These are phyloP conservation scores for Prunella himalayana DNA, from an alignment of 2,113 vertebrate genomes.

Conservation along the genomic window DNA sequence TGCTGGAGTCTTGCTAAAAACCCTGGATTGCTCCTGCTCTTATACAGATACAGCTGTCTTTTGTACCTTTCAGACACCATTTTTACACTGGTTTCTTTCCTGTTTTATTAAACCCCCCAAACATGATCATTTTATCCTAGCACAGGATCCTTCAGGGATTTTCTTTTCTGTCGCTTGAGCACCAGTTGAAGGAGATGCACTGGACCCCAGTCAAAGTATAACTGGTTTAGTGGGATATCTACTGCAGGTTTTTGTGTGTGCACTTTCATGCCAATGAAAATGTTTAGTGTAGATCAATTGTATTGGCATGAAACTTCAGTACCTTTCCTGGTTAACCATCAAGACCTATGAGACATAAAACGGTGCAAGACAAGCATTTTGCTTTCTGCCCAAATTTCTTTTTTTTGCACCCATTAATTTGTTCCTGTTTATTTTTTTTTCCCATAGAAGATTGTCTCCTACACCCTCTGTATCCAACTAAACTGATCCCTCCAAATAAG, in stretches of 20 bases:
- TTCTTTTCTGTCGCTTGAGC: neutral
- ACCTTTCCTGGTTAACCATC: neutral
- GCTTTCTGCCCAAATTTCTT: neutral
- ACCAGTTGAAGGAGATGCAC: neutral
- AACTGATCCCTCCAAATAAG: conserved; percentile 44
- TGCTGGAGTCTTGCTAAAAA: neutral
- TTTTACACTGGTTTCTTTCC: neutral
- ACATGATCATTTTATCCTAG: neutral
- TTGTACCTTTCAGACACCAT: neutral
- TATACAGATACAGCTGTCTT: neutral
- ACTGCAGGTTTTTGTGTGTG: neutral
- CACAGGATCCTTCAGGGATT: neutral
- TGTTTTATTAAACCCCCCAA: neutral
- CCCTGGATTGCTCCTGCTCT: neutral
- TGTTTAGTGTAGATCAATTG: neutral
- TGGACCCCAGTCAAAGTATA: neutral
- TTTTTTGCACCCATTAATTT: neutral
- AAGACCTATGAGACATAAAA: neutral
- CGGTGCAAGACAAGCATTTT: neutral
- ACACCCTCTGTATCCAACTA: conserved; percentile 50
- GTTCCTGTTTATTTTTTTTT: conserved; percentile 35
- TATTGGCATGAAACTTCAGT: neutral
- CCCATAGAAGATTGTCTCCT: conserved; percentile 33
- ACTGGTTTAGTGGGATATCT: neutral
- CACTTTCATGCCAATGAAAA: neutral